Percentiles rank a stretch among this genome's conserved stretches.
These are phyloP conservation scores for Uropsilus gracilis DNA, from an alignment of 2,113 vertebrate species.

Conservation along the genomic window DNA sequence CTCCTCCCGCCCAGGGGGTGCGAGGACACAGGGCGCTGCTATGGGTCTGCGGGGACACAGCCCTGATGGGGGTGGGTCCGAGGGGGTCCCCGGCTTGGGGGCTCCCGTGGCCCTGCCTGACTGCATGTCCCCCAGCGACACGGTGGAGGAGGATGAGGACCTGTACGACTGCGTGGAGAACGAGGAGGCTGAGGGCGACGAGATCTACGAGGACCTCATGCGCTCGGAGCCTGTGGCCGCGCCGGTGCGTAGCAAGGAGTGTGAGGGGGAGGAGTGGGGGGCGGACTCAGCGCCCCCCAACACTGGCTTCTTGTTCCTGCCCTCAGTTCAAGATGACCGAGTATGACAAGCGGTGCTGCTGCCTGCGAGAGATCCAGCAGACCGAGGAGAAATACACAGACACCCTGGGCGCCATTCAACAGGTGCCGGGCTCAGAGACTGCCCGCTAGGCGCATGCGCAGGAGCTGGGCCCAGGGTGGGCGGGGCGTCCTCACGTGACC, in stretches of 20 bases:
- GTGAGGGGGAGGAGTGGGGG: rapidly evolving
- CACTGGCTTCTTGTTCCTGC: neutral
- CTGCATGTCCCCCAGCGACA: constrained; percentile 84
- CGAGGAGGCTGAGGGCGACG: constrained; percentile 91
- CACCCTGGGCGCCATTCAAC: constrained; percentile 92
- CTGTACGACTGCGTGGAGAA: constrained; percentile 94
- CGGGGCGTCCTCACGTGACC: too few species aligned
- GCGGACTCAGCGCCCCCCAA: rapidly evolving
- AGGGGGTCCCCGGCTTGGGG: neutral
- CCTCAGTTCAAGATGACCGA: constrained; percentile 87
- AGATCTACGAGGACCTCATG: constrained; percentile 95
- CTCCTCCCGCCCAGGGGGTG: neutral
- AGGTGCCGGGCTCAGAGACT: constrained; percentile 82
- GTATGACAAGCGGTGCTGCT: constrained; percentile 92
- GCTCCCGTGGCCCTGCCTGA: neutral
- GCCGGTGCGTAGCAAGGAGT: constrained; percentile 78
- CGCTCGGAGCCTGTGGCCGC: constrained; percentile 83
- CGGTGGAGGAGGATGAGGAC: constrained; percentile 93
- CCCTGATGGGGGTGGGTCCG: neutral
- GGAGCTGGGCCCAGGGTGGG: neutral
- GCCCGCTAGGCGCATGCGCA: neutral
- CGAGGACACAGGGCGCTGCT: too few species aligned
- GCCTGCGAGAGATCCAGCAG: constrained; percentile 92
- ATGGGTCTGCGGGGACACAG: neutral
- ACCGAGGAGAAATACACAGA: constrained; percentile 94